Conservation (phyloP, 2,797 vertebrate genomes). For the Onychomys leucogaster region DNA sequence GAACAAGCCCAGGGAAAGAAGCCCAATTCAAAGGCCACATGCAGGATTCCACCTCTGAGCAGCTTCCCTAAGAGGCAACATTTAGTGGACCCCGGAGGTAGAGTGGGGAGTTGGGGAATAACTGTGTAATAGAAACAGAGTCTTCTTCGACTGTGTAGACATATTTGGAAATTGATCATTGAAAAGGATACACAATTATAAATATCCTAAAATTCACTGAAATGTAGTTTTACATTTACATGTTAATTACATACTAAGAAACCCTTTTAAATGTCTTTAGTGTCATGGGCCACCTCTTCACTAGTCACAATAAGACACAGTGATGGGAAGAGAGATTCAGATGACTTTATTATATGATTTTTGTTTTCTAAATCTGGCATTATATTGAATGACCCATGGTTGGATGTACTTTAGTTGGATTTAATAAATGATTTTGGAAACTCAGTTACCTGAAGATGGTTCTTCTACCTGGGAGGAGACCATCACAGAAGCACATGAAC, state of each 20-base stretch:
- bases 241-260: slow-evolving; percentile 26
- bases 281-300: background rate
- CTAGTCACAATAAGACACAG: background rate
- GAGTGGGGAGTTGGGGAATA: background rate
- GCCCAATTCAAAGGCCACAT: background rate
- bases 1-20: background rate
- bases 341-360: background rate
- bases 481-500: background rate
- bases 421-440: slow-evolving; percentile 61
- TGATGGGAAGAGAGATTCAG: background rate
- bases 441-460: slow-evolving; percentile 24
- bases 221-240: background rate
- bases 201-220: slow-evolving; percentile 14
- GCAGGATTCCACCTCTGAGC: background rate
- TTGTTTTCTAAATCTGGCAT: slow-evolving; percentile 34
- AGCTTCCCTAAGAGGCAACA: background rate
- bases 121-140: background rate
- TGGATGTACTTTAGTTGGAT: slow-evolving; percentile 41
- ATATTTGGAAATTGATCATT: background rate
- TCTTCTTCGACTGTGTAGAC: slow-evolving; percentile 34
- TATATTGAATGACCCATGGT: background rate
- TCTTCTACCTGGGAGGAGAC: slow-evolving; percentile 5
- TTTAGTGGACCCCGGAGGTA: background rate
- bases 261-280: background rate
- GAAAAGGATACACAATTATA: background rate